Evolutionary conservation across 2,113 vertebrate genomes (phyloP).

Genomic region (Jacana jacana): DNA sequence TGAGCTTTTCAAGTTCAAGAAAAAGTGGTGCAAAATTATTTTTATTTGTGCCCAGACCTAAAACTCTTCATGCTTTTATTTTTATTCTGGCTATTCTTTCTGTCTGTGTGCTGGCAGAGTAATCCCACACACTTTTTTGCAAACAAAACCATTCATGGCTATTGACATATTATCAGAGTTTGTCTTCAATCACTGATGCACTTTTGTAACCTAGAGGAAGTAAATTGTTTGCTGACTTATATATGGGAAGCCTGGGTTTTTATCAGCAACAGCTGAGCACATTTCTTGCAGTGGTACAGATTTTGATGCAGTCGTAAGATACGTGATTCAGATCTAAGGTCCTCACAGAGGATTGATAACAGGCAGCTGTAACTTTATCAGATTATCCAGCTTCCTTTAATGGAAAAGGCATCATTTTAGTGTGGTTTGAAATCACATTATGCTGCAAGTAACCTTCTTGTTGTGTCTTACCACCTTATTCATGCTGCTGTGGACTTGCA

Average conservation of each 20-base stretch:
- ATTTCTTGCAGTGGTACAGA: neutral
- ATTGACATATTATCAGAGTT: neutral
- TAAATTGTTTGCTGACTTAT: neutral
- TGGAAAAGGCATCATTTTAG: neutral
- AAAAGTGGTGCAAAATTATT: neutral
- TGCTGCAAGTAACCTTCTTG: neutral
- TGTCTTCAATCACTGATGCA: neutral
- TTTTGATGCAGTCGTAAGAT: neutral
- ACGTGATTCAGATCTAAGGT: neutral
- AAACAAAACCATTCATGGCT: neutral
- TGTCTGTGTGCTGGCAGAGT: too few relatives aligned
- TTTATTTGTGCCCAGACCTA: neutral
- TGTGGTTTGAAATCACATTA: neutral
- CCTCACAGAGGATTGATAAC: neutral
- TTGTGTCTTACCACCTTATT: neutral
- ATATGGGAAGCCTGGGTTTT: neutral
- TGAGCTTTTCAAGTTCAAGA: neutral
- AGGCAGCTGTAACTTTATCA: neutral
- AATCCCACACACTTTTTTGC: neutral
- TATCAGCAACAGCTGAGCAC: neutral
- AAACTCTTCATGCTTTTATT: neutral
- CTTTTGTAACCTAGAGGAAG: neutral
- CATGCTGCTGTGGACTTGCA: neutral
- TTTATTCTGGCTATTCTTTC: neutral
- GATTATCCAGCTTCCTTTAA: neutral